Evolutionary conservation across 2,888 invertebrate genomes (phyloP).

Genomic region (Scaptomyza cyrtandrae): DNA sequence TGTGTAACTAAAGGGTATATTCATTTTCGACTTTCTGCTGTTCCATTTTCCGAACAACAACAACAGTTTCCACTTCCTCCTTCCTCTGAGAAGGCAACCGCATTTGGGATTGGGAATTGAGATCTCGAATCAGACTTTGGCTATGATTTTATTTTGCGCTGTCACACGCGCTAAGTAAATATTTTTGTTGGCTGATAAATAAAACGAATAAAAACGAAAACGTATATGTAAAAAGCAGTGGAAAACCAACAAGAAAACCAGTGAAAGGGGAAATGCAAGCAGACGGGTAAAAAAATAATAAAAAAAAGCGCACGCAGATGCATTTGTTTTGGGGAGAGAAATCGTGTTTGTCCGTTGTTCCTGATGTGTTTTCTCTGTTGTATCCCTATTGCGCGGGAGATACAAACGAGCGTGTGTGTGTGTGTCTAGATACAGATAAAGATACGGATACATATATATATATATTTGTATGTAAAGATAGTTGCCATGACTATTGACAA

Average conservation of each 20-base stretch:
- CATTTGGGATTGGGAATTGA: constrained; percentile 1
- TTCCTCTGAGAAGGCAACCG: constrained; percentile 16
- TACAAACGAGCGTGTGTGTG: neutral
- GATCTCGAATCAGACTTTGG: constrained; percentile 11
- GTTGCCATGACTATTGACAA: constrained; percentile 68
- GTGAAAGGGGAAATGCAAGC: constrained; percentile 5
- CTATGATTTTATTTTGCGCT: constrained; percentile 3
- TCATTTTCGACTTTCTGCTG: neutral
- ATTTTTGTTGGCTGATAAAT: constrained; percentile 60
- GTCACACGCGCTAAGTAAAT: constrained; percentile 53
- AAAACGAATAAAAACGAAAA: neutral
- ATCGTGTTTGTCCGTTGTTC: constrained; percentile 55
- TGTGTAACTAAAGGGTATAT: neutral
- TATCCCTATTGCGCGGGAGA: constrained; percentile 37
- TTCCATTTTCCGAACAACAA: constrained; percentile 3
- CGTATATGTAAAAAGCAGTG: constrained; percentile 29
- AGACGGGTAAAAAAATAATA: constrained; percentile 41
- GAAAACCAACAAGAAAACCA: constrained; percentile 12
- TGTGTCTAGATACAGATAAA: constrained; percentile 26
- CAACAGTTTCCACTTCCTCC: constrained; percentile 33
- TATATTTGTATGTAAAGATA: constrained; percentile 42
- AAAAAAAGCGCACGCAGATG: constrained; percentile 72
- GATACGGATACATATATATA: constrained; percentile 31
- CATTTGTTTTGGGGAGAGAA: constrained; percentile 64
- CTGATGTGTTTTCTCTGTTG: constrained; percentile 29